Evolutionary conservation across 2,888 invertebrate species (phyloP), one percentile per base, ranked within the genome.

Genomic region (Napeogenes inachia): DNA sequence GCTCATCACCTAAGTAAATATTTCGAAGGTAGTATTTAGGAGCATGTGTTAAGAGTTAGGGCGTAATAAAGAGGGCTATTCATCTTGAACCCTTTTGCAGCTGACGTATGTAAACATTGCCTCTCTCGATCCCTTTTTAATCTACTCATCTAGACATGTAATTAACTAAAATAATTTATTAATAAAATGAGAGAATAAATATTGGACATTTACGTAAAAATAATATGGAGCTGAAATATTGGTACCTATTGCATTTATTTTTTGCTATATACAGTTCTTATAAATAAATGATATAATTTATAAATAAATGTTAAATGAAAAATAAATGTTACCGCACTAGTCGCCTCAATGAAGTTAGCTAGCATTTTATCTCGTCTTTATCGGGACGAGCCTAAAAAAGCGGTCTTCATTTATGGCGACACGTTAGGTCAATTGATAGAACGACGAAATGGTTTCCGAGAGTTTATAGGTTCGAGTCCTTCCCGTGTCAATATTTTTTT

Each of bases 31-130:
- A 50, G 30, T 50, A 50, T 50, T 50, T 8, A 50, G 50, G 30
- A 50, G 50, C 50, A 30, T 30, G 50, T 50, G 50, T 50, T 50
- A 47, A 50, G 50, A 50, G 50, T 50, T 50, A 50, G 12, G 50
- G 50, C 50, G 50, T 50, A 50, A 50, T 50, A 50, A 50, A 50
- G 50, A 50, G 50, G 30, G 50, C 50, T 50, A 50, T 50, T 50
- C 50, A 50, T 50, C 50, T 50, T 30, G 10, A 50, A 50, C 50
- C 50, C 50, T 50, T 47, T 50, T 50, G 50, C 50, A 50, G 30
- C 30, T 50, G 50, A 50, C 50, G 50, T 50, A 12, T 50, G 50
- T 30, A 50, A 50, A 50, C 50, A 50, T 30, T 30, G 50, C 50
- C 38, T 56, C 21, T 57, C 45, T 32, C 12, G 45, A 30, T 5